Evolutionary conservation across 2,113 vertebrate genomes (phyloP), one percentile per base, ranked within the genome.

Genomic region (Brachypteracias leptosomus): DNA sequence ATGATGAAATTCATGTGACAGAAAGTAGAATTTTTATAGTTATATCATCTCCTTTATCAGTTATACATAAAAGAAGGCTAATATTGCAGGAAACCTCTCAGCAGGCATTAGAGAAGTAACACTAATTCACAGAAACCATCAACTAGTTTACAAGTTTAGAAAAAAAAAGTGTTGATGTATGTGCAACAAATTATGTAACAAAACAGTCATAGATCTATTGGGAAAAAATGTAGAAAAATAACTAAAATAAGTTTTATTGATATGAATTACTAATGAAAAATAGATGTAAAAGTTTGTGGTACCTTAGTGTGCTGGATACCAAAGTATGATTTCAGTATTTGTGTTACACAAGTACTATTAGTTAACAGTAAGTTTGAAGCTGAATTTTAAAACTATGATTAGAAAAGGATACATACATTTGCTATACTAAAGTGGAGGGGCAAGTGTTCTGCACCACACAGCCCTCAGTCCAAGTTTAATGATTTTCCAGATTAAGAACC

Each of bases 141-240:
- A 44, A 7, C 29, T 74, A 67, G 12, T 86, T 92, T 78, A 29
- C 21, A 96, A 83, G 66, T 83, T 89, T 40, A 87, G 79, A 31
- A 90, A 94, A 65, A 88, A 71, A n/a, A n/a, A 9, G 0, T 29
- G 24, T 83, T 92, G 58, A 86, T 70, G 57, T 67, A 36, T 51
- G 24, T 94, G 55, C n/a, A 96, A 87, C 6, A 78, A 84, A 91
- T 68, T 66, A 79, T 65, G 47, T 18, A 90, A 89, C 1, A 21
- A 47, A 91, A 9, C 12, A 73, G 8, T 52, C 16, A 85, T 42
- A 62, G 8, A 67, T 38, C 19, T 18, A 24, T 20, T 7, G 40
- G n/a, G n/a, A 24, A 42, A 63, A 85, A 91, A 47, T 31, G 8
- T 6, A 67, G 55, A 35, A 91, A 91, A 93, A 31, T 5, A 40